Percentiles rank a stretch among this genome's conserved stretches.
phyloP scores from a whole-genome alignment of 2,888 invertebrate species.

The Congeria kusceri region DNA sequence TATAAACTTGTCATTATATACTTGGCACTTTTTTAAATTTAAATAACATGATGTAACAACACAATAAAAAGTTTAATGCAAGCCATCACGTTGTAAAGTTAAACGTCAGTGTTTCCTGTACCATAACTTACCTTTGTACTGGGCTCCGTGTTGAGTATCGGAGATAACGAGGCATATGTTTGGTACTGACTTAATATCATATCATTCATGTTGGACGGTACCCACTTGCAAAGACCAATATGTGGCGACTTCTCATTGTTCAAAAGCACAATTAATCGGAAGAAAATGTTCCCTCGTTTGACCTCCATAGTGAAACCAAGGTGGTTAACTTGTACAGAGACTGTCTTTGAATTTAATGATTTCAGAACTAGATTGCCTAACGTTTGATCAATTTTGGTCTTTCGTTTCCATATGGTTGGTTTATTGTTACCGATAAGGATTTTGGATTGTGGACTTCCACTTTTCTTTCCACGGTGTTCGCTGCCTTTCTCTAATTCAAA shows the following conservation, averaged over 20 bases:
- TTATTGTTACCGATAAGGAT: constrained; percentile 15
- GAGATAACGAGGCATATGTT: background rate
- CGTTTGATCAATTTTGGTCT: constrained; percentile 18
- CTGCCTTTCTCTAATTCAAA: constrained; percentile 17
- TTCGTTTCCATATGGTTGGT: constrained; percentile 27
- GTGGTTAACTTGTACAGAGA: constrained; percentile 19
- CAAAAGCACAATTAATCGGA: constrained; percentile 16
- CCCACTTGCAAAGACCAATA: constrained; percentile 40
- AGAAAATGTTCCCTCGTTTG: constrained; percentile 21
- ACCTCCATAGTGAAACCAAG: constrained; percentile 34
- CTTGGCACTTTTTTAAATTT: too few relatives aligned
- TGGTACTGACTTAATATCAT: constrained; percentile 28
- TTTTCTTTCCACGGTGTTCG: constrained; percentile 1
- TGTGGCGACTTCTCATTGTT: constrained; percentile 2
- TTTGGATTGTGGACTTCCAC: constrained; percentile 10
- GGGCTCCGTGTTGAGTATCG: background rate
- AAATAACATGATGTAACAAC: too few relatives aligned
- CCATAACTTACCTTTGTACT: constrained; percentile 31
- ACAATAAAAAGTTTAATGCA: too few relatives aligned
- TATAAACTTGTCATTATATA: background rate
- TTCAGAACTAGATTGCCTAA: constrained; percentile 26
- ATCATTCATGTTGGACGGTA: constrained; percentile 7
- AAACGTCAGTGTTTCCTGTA: too few relatives aligned
- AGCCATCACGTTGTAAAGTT: too few relatives aligned
- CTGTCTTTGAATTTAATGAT: constrained; percentile 11